phyloP scores from a whole-genome alignment of 2,113 vertebrate genomes.

The Collichthys lucidus region DNA sequence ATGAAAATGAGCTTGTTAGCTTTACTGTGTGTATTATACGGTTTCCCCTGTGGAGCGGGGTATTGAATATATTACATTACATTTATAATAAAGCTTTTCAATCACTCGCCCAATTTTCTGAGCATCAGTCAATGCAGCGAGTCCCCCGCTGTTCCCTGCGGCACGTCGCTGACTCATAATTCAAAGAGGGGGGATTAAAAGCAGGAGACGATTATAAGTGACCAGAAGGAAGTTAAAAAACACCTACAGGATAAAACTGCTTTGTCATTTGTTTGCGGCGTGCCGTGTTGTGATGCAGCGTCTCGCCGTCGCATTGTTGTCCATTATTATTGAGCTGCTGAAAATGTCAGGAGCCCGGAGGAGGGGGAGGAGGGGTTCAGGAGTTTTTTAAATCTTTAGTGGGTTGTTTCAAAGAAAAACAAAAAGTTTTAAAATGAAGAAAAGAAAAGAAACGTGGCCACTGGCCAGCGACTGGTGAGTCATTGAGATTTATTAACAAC shows the following conservation, averaged over 20 bases:
- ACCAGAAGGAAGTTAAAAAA: neutral
- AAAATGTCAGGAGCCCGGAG: slow-evolving; percentile 25
- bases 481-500: neutral
- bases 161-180: slow-evolving; percentile 5
- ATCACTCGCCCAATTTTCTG: slow-evolving; percentile 27
- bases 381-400: slow-evolving; percentile 2
- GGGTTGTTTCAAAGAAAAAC: neutral
- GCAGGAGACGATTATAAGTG: neutral
- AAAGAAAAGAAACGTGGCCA: neutral
- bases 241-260: neutral
- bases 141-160: neutral
- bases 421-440: slow-evolving; percentile 1
- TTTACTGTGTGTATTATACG: slow-evolving; percentile 27
- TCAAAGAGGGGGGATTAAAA: neutral
- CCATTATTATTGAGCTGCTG: slow-evolving; percentile 19
- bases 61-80: slow-evolving; percentile 33
- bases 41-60: slow-evolving; percentile 18
- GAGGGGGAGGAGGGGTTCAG: neutral
- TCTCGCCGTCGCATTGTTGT: neutral
- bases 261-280: slow-evolving; percentile 30
- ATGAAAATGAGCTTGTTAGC: slow-evolving; percentile 56
- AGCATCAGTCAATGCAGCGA: neutral
- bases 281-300: neutral
- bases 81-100: slow-evolving; percentile 33
- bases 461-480: neutral